Base-by-base conservation (phyloP, 2,113 vertebrate species). In the Glaucomys volans region DNA sequence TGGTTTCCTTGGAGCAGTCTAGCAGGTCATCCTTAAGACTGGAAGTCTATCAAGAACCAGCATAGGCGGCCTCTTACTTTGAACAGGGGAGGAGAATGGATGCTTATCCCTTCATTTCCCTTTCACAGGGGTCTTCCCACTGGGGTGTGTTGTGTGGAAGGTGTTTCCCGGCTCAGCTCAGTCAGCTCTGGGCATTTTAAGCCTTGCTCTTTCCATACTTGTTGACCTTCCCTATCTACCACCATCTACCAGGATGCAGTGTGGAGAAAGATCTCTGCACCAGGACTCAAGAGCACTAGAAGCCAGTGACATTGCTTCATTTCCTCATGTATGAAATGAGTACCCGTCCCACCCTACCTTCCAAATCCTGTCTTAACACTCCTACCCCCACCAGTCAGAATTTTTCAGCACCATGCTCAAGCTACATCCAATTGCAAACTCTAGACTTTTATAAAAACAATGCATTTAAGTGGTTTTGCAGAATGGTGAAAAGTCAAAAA, bases 1-100 rank as follows among this genome's bases (percentile, higher is more conserved):
- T 74, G 76, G 95, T 92, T 97, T 97, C 90, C 91, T 97, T 71
- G 67, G 76, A 87, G 72, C 76, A 72, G 18, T 85, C 47, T 71
- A 30, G 59, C 67, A 40, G 72, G 62, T n/a, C 74, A 86, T 30
- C 69, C 40, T 75, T 12, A 93, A 57, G 42, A 54, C 40, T 22
- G 20, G 84, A 54, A 81, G 35, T 30, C 52, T 83, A 9, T 62
- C 40, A 74, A 57, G n/a, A 81, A 20, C 40, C 64, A 88, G 8
- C 37, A 4, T 20, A 3, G 71, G 42, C 18, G 32, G 57, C 18
- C 22, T 90, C 57, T 79, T 47, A n/a, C 84, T 87, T 64, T 50
- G n/a, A 93, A 62, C 7, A 20, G 18, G n/a, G 54, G 62, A 96
- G 95, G 71, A 82, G 83, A 76, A 47, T 35, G 52, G 42, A 80